phyloP scores from a whole-genome alignment of 2,797 vertebrate species.

The Lagocephalus sceleratus region DNA sequence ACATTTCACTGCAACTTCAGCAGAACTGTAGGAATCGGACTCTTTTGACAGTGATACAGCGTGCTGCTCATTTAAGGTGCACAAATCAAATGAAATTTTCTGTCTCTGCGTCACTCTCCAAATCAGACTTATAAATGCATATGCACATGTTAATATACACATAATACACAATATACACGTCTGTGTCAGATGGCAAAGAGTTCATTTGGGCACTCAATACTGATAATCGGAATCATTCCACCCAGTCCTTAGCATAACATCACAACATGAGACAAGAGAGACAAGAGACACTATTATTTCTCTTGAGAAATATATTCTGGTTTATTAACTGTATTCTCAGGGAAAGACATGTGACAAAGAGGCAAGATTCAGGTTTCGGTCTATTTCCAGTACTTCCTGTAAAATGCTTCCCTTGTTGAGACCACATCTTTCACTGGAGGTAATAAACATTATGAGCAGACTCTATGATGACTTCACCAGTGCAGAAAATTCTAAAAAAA shows the following conservation, averaged over 20 bases:
- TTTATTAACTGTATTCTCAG: slow-evolving; percentile 38
- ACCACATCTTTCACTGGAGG: slow-evolving; percentile 4
- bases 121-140: too few species aligned
- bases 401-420: slow-evolving; percentile 5
- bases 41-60: too few species aligned
- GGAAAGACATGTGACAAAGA: slow-evolving; percentile 25
- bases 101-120: too few species aligned
- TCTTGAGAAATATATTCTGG: slow-evolving; percentile 1
- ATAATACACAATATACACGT: too few species aligned
- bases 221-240: too few species aligned
- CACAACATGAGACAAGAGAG: slow-evolving; percentile 22
- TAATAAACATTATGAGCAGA: slow-evolving; percentile 10
- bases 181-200: slow-evolving; percentile 22
- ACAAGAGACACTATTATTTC: slow-evolving; percentile 7
- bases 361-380: neutral
- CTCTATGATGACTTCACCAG: slow-evolving; percentile 68
- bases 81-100: too few species aligned
- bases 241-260: neutral
- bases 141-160: too few species aligned
- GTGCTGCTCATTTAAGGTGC: too few species aligned
- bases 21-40: too few species aligned
- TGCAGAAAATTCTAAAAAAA: slow-evolving; percentile 67
- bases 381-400: neutral
- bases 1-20: too few species aligned
- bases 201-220: slow-evolving; percentile 16